phyloP scores from a whole-genome alignment of 1,140 invertebrate genomes.

The Solen grandis region DNA sequence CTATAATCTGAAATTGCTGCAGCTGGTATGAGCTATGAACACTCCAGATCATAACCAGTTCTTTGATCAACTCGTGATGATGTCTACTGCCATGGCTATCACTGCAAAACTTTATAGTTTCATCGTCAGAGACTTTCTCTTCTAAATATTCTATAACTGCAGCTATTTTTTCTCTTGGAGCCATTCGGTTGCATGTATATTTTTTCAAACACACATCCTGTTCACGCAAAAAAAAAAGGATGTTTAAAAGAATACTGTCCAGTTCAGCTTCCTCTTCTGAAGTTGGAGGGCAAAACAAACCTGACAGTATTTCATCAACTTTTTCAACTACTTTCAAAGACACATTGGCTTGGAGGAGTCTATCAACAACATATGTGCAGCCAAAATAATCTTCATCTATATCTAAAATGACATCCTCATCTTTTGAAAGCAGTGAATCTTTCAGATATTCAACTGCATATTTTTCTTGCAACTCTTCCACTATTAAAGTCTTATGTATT shows the following conservation, averaged over 20 bases:
- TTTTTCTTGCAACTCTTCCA: slow-evolving; percentile 55
- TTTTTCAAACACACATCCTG: slow-evolving; percentile 12
- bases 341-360: slow-evolving; percentile 55
- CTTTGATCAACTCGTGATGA: background rate
- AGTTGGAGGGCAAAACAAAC: slow-evolving; percentile 60
- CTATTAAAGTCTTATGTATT: slow-evolving; percentile 39
- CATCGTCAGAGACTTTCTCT: background rate
- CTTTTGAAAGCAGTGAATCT: slow-evolving; percentile 33
- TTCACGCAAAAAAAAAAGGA: slow-evolving; percentile 10
- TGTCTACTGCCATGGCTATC: background rate
- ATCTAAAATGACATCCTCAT: too few species aligned
- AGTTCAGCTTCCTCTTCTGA: slow-evolving; percentile 50
- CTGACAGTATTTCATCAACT: slow-evolving; percentile 38
- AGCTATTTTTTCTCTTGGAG: background rate
- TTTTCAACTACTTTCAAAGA: slow-evolving; percentile 25
- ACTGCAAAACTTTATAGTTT: background rate
- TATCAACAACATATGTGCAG: slow-evolving; percentile 61
- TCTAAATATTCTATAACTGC: background rate
- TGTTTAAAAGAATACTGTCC: slow-evolving; percentile 40
- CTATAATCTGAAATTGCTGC: slow-evolving; percentile 45
- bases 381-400: slow-evolving; percentile 77
- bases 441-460: slow-evolving; percentile 51
- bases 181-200: slow-evolving; percentile 1
- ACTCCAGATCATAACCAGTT: slow-evolving; percentile 26
- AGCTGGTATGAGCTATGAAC: slow-evolving; percentile 42